Percentiles rank a stretch among this genome's conserved stretches.
phyloP scores from a whole-genome alignment of 2,888 invertebrate genomes.

The Hydriomena furcata region DNA sequence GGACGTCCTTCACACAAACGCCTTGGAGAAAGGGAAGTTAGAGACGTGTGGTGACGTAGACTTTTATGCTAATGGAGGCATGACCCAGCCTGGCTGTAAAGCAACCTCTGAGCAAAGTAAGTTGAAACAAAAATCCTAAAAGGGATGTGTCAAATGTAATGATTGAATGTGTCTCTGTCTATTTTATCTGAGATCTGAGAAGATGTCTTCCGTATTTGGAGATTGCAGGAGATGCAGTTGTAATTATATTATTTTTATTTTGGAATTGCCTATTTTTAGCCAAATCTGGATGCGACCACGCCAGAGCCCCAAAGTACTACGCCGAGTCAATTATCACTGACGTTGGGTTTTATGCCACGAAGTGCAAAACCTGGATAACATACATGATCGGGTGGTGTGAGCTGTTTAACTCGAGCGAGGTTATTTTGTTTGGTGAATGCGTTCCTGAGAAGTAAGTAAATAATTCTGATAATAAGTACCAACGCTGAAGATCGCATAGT shows the following conservation, averaged over 20 bases:
- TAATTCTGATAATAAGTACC: not conserved
- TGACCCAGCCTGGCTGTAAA: slow-evolving; percentile 84
- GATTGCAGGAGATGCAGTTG: too few relatives aligned
- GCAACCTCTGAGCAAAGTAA: slow-evolving; percentile 51
- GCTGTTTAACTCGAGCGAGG: slow-evolving; percentile 49
- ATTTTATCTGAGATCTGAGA: too few relatives aligned
- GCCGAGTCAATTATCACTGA: slow-evolving; percentile 82
- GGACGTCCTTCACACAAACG: slow-evolving; percentile 86
- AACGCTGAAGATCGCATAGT: too few relatives aligned
- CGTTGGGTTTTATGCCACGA: slow-evolving; percentile 81
- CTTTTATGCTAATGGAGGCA: slow-evolving; percentile 84
- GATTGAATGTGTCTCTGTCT: too few relatives aligned
- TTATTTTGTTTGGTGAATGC: slow-evolving; percentile 79
- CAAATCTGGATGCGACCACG: slow-evolving; percentile 83
- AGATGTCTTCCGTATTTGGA: too few relatives aligned
- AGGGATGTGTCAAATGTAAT: too few relatives aligned
- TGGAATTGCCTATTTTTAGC: slow-evolving; percentile 52
- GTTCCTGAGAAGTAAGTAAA: slow-evolving; percentile 68
- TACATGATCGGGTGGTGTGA: slow-evolving; percentile 80
- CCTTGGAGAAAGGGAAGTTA: slow-evolving; percentile 80
- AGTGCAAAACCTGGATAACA: slow-evolving; percentile 79
- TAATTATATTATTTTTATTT: too few relatives aligned
- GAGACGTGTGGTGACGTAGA: slow-evolving; percentile 80
- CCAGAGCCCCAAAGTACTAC: slow-evolving; percentile 82
- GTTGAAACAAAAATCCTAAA: too few relatives aligned